A percentile compares a stretch with the other conserved stretches of the same genome.
phyloP scores from a whole-genome alignment of 2,113 vertebrate species.

The Pseudopipra pipra region DNA sequence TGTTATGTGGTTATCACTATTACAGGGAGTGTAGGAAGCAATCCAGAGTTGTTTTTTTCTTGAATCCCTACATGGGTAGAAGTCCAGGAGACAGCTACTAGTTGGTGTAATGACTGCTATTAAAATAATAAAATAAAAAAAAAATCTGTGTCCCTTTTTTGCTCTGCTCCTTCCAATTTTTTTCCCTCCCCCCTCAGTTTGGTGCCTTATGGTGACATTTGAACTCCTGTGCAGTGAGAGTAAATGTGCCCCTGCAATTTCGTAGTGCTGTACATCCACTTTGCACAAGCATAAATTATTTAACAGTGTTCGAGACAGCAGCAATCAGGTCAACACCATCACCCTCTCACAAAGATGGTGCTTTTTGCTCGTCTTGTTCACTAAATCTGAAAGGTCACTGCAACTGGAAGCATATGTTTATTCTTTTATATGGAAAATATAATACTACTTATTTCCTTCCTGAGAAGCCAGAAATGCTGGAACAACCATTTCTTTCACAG shows the following conservation, averaged over 20 bases:
- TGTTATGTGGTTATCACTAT: not conserved
- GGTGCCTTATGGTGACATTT: not conserved
- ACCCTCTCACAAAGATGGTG: not conserved
- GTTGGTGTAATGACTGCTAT: not conserved
- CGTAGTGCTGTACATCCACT: not conserved
- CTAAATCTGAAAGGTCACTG: not conserved
- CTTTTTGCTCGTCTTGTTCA: not conserved
- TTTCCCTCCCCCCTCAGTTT: not conserved
- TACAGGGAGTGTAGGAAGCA: not conserved
- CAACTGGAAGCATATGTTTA: not conserved
- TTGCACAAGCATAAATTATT: not conserved
- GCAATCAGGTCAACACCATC: not conserved
- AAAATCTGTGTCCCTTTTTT: not conserved
- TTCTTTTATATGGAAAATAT: conserved; percentile 15
- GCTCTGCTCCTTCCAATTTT: not conserved
- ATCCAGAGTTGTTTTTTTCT: not conserved
- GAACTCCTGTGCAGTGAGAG: not conserved
- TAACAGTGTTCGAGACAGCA: not conserved
- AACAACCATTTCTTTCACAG: not conserved
- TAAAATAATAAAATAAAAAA: not conserved
- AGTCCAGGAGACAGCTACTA: not conserved
- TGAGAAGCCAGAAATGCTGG: not conserved
- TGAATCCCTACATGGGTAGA: not conserved
- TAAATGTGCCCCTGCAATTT: not conserved
- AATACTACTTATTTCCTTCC: not conserved